A percentile compares a stretch with the other conserved stretches of the same genome.
Conservation (phyloP, 2,888 invertebrate species). For the Sesia bembeciformis region DNA sequence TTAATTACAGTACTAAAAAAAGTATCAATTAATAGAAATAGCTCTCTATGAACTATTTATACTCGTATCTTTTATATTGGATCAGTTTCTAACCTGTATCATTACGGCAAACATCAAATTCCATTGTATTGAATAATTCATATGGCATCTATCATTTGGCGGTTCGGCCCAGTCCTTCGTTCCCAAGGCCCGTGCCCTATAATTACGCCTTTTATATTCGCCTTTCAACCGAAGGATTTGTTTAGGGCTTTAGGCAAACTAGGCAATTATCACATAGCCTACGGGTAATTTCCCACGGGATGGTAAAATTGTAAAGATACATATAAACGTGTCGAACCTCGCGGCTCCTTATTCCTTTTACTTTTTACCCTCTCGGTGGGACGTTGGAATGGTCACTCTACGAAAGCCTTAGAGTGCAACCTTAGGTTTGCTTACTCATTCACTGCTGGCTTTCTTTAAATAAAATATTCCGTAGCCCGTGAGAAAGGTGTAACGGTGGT, state of each 20-base stretch:
- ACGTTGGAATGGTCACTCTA: constrained; percentile 40
- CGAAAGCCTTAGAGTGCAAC: constrained; percentile 47
- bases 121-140: constrained; percentile 46
- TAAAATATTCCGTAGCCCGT: constrained; percentile 6
- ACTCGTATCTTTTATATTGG: too few relatives aligned
- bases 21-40: too few relatives aligned
- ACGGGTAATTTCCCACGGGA: constrained; percentile 63
- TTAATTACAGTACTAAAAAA: too few relatives aligned
- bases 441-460: constrained; percentile 27
- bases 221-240: constrained; percentile 39
- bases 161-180: constrained; percentile 29
- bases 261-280: constrained; percentile 63
- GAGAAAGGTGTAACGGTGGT: constrained; percentile 23
- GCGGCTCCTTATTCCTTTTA: constrained; percentile 33
- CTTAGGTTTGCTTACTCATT: constrained; percentile 16
- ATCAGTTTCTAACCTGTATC: too few relatives aligned
- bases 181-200: constrained; percentile 31
- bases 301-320: constrained; percentile 55
- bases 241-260: constrained; percentile 58
- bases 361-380: constrained; percentile 42
- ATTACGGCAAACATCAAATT: constrained; percentile 17
- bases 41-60: too few relatives aligned
- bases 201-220: constrained; percentile 54
- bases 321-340: constrained; percentile 53
- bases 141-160: constrained; percentile 24